Evolutionary conservation across 2,797 vertebrate genomes (phyloP), one percentile per base, ranked within the genome.

Genomic region (Cirrhinus mrigala): DNA sequence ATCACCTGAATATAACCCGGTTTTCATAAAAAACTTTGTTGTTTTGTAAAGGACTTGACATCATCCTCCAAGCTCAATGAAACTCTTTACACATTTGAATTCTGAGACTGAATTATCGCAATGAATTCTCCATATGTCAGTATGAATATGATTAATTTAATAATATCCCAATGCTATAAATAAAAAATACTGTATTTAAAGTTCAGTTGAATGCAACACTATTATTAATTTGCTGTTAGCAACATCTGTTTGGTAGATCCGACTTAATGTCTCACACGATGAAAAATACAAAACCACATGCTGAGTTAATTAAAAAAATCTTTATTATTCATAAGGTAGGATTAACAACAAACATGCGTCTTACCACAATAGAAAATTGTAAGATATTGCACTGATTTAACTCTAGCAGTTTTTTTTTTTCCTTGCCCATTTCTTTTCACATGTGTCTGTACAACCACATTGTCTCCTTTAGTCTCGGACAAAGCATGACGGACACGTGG

Each of bases 341-440:
- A 95, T 92, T 92, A 94, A 97, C 95, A 95, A 95, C 95, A 90
- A 90, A 96, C 96, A 97, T 96, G 96, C 96, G 94, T 95, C 86
- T 95, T 94, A 97, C 95, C 95, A 96, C 95, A 93, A 94, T 90
- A 92, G 89, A 94, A 95, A 95, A 96, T 94, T 94, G 96, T 96
- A 96, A 95, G 94, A 94, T 97, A 97, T 97, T 97, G 97, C 96
- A 97, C 96, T 94, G 94, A 89, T 92, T 93, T 93, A 87, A 93
- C 89, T 89, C 87, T 86, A 92, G 90, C 88, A 89, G 90, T 89
- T 88, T 15, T 79, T 85, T 37, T 74, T 86, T 81, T 79, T 56
- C 37, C 79, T 54, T 85, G 75, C 85, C 78, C 79, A 88, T 85
- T 70, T 90, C 89, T 87, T 88, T 88, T 87, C 82, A 88, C 29